Evolutionary conservation across 2,888 invertebrate genomes (phyloP), one percentile per base, ranked within the genome.

Genomic region (Eledone cirrhosa): DNA sequence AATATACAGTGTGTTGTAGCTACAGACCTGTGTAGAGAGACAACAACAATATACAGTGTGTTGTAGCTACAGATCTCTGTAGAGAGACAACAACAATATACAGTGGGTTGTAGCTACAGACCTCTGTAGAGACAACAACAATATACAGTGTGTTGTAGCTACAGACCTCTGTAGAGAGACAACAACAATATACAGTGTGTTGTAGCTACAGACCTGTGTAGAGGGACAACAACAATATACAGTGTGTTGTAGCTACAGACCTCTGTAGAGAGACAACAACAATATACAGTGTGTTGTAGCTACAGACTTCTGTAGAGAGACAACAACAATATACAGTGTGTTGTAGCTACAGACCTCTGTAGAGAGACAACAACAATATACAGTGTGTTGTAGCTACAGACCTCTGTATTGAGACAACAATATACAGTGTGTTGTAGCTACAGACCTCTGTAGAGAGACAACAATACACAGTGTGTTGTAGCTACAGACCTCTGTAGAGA

Each of bases 301-400:
- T 86, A 86, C 41, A 87, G 81, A 19, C 86, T 86, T 78, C 87
- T 87, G 83, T 16, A 82, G 83, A n/a, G 48, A 31, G 41, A 41
- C 41, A 41, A 3, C 41, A 41, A n/a, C n/a, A n/a, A n/a, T n/a
- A n/a, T n/a, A n/a, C n/a, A n/a, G n/a, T n/a, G n/a, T n/a, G n/a
- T n/a, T n/a, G n/a, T n/a, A n/a, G n/a, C n/a, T 86, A 86, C 41
- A 87, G 81, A 19, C 86, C 86, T 78, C 87, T 87, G 83, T 16
- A 82, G 83, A n/a, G 48, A 31, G 41, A 41, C 41, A 41, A 3
- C 41, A 41, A n/a, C n/a, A n/a, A n/a, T n/a, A n/a, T n/a, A n/a
- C n/a, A n/a, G n/a, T n/a, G n/a, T n/a, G n/a, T n/a, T n/a, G n/a
- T n/a, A n/a, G n/a, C n/a, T 86, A 86, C 41, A 87, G 81, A 19